Conservation (phyloP, 1,140 invertebrate species). For the Formica exsecta region DNA sequence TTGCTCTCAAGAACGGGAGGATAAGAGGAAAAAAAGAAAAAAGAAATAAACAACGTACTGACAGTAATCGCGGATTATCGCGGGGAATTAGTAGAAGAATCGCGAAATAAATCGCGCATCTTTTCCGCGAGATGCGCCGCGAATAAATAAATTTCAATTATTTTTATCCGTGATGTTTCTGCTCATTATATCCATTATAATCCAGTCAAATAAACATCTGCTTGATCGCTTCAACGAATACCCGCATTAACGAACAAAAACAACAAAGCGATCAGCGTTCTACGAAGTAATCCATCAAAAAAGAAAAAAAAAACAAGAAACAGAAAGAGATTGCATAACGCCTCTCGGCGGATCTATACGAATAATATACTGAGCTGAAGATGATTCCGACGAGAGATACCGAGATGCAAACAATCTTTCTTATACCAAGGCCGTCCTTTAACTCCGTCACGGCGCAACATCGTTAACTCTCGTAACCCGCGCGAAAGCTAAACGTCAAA, state of each 20-base stretch:
- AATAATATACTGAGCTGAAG: too few relatives aligned
- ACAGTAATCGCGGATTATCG: slow-evolving; percentile 33
- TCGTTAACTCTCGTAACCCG: slow-evolving; percentile 36
- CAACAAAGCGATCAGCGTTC: neutral
- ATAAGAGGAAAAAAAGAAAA: neutral
- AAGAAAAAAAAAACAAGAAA: neutral
- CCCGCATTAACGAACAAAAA: neutral
- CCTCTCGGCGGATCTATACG: neutral
- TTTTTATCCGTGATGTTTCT: slow-evolving; percentile 36
- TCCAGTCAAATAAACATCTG: neutral
- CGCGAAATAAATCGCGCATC: neutral
- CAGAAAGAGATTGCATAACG: neutral
- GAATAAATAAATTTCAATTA: slow-evolving; percentile 37
- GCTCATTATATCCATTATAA: neutral
- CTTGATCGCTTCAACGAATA: neutral
- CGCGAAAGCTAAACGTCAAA: slow-evolving; percentile 2
- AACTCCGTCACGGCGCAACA: neutral
- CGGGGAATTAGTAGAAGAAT: neutral
- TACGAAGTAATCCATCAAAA: neutral
- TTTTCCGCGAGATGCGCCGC: neutral
- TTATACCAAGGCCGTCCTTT: neutral
- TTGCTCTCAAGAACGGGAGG: neutral
- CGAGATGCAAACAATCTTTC: neutral
- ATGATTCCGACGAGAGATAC: neutral
- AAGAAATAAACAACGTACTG: slow-evolving; percentile 23